A percentile compares a stretch with the other conserved stretches of the same genome.
Evolutionary conservation across 2,113 vertebrate genomes (phyloP).

Genomic region (Poicephalus gulielmi): DNA sequence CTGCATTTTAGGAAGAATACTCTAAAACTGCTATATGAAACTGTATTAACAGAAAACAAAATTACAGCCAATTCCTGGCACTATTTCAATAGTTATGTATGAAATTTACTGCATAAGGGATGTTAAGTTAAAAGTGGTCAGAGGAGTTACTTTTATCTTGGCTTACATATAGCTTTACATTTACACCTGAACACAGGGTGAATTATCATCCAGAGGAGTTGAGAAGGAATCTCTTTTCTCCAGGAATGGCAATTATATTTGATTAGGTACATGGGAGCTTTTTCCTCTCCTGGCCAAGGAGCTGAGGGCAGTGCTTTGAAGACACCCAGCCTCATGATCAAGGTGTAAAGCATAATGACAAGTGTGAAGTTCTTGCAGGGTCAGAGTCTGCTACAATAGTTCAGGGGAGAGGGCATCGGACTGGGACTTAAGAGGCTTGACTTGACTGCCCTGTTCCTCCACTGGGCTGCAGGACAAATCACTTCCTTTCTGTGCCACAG

Average conservation of each 20-base stretch:
- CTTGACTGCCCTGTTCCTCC: conserved; percentile 59
- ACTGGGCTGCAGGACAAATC: conserved; percentile 60
- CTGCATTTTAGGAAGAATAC: background rate
- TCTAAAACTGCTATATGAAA: conserved; percentile 12
- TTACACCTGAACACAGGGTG: conserved; percentile 68
- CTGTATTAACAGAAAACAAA: conserved; percentile 55
- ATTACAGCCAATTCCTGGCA: conserved; percentile 17
- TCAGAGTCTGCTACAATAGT: conserved; percentile 51
- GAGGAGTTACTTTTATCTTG: conserved; percentile 59
- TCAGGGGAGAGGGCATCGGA: conserved; percentile 66
- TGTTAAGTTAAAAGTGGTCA: conserved; percentile 64
- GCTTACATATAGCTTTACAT: conserved; percentile 65
- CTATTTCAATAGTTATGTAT: conserved; percentile 53
- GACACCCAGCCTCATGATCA: conserved; percentile 67
- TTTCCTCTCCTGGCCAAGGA: conserved; percentile 66
- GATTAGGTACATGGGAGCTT: conserved; percentile 67
- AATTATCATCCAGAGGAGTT: conserved; percentile 68
- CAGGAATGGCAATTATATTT: conserved; percentile 71
- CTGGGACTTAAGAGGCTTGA: conserved; percentile 63
- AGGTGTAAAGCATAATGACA: conserved; percentile 67
- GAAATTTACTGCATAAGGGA: conserved; percentile 63
- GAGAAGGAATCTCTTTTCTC: conserved; percentile 69
- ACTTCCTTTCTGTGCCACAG: conserved; percentile 60
- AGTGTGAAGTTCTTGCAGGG: conserved; percentile 64
- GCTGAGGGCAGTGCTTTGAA: conserved; percentile 68